These are phyloP conservation scores for Siniperca chuatsi DNA, from an alignment of 2,113 vertebrate species.

Conservation along the genomic window DNA sequence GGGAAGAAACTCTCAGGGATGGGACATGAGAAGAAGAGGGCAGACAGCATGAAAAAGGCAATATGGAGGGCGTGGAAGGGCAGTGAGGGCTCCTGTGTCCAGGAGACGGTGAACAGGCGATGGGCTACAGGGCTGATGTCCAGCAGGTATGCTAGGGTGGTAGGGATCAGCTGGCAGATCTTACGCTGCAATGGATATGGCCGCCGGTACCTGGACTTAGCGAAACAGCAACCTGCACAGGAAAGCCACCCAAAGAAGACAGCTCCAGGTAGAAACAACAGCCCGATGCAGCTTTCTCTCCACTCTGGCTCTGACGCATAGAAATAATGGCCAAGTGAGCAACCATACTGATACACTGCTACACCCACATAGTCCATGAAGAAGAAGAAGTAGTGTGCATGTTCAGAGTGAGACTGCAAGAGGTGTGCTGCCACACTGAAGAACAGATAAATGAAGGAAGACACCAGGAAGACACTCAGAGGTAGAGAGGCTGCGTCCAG, in stretches of 20 bases:
- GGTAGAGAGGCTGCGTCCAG: conserved; percentile 83
- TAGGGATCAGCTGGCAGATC: conserved; percentile 92
- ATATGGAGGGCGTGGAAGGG: conserved; percentile 92
- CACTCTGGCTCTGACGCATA: conserved; percentile 89
- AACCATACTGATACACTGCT: conserved; percentile 92
- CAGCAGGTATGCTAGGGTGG: conserved; percentile 88
- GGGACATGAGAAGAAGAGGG: conserved; percentile 93
- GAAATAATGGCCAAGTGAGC: conserved; percentile 91
- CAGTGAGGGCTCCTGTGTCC: conserved; percentile 84
- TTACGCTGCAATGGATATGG: conserved; percentile 92
- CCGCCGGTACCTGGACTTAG: conserved; percentile 89
- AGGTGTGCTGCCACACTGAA: conserved; percentile 93
- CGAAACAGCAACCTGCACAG: conserved; percentile 91
- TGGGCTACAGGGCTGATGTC: conserved; percentile 92
- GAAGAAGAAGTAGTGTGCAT: conserved; percentile 93
- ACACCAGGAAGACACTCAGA: conserved; percentile 87
- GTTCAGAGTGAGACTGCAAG: conserved; percentile 92
- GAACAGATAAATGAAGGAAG: conserved; percentile 88
- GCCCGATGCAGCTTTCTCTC: conserved; percentile 85
- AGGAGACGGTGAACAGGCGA: conserved; percentile 86
- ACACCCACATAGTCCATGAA: conserved; percentile 95
- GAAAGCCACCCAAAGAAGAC: conserved; percentile 92
- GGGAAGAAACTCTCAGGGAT: conserved; percentile 93
- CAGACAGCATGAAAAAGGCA: conserved; percentile 88
- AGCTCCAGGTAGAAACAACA: conserved; percentile 88